Evolutionary conservation across 2,113 vertebrate species (phyloP).

Genomic region (Rhipidura dahli): DNA sequence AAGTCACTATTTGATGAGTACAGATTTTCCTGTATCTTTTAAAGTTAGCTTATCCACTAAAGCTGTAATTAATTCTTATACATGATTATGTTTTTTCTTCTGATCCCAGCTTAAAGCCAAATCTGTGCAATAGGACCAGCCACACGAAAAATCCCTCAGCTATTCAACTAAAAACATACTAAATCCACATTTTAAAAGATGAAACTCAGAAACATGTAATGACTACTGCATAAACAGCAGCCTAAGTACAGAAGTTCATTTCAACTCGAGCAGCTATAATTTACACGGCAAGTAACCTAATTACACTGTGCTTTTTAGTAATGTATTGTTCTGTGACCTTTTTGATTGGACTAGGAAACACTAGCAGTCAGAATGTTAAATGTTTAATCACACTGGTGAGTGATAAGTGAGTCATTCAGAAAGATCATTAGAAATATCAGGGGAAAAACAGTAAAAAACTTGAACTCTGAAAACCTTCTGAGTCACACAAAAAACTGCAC

Average conservation of each 20-base stretch:
- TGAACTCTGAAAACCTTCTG: background rate
- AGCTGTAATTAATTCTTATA: slow-evolving; percentile 67
- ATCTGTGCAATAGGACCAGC: slow-evolving; percentile 57
- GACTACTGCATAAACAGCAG: background rate
- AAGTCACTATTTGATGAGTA: slow-evolving; percentile 40
- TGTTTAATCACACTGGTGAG: slow-evolving; percentile 8
- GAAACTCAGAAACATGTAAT: background rate
- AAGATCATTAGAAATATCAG: background rate
- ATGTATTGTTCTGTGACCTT: slow-evolving; percentile 12
- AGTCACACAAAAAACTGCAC: background rate
- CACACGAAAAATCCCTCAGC: slow-evolving; percentile 63
- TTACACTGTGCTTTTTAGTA: background rate
- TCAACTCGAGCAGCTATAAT: slow-evolving; percentile 13
- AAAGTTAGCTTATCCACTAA: slow-evolving; percentile 66
- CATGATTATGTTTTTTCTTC: slow-evolving; percentile 55
- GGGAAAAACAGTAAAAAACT: background rate
- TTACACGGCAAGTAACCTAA: slow-evolving; percentile 16
- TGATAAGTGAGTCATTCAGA: background rate
- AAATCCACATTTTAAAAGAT: slow-evolving; percentile 22
- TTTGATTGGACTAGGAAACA: slow-evolving; percentile 16
- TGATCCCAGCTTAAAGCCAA: slow-evolving; percentile 66
- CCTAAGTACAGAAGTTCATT: background rate
- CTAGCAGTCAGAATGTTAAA: slow-evolving; percentile 1
- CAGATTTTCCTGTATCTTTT: slow-evolving; percentile 61
- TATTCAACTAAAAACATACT: slow-evolving; percentile 29